These are phyloP conservation scores for Trogon melanurus DNA, from an alignment of 2,113 vertebrate species.

Conservation along the genomic window DNA sequence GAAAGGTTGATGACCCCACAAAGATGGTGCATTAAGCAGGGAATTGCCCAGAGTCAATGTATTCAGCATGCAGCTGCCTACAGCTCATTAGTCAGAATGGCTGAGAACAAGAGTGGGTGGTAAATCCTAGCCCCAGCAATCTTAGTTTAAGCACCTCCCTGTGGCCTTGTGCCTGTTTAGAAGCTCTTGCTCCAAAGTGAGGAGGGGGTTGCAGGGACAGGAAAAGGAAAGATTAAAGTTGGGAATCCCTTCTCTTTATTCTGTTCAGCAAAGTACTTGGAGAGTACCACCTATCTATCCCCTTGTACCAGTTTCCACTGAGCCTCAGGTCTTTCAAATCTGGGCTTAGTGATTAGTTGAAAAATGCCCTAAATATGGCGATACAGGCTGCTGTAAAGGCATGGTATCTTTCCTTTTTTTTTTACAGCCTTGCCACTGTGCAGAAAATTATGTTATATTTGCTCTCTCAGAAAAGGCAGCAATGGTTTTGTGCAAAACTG, in stretches of 20 bases:
- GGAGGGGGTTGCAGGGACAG: too few species aligned
- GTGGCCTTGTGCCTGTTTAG: neutral
- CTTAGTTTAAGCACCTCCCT: neutral
- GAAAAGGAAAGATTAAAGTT: neutral
- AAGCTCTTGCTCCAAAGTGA: neutral
- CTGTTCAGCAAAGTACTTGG: neutral
- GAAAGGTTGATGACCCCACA: neutral
- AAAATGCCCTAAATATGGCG: neutral
- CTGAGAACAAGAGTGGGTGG: conserved; percentile 37
- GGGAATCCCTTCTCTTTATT: neutral
- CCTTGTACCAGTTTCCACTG: neutral
- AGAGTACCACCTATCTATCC: neutral
- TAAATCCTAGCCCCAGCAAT: conserved; percentile 43
- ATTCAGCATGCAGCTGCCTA: neutral
- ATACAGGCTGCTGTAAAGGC: neutral
- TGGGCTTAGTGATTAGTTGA: neutral
- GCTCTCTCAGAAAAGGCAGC: neutral
- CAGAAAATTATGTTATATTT: neutral
- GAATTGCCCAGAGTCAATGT: neutral
- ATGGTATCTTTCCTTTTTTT: neutral
- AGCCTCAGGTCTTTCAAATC: neutral
- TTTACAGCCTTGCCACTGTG: neutral
- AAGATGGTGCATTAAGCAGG: neutral
- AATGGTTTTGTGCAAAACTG: neutral
- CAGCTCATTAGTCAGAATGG: neutral